phyloP scores from a whole-genome alignment of 2,888 invertebrate species.

The Andrena trimmerana region DNA sequence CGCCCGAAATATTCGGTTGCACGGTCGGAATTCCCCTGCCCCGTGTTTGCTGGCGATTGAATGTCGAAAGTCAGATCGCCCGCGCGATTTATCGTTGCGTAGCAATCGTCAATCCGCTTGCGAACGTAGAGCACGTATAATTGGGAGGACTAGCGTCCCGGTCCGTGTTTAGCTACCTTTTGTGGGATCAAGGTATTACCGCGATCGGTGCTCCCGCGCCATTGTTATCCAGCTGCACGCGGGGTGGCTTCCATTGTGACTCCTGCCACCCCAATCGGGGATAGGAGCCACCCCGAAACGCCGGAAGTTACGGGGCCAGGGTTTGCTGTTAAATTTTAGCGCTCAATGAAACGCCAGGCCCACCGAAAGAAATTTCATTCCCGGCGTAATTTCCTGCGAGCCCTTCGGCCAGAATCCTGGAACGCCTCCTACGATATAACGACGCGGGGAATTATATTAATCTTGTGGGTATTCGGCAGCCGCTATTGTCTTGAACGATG shows the following conservation, averaged over 20 bases:
- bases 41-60: constrained; percentile 23
- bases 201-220: constrained; percentile 59
- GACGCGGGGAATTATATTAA: not conserved
- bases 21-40: constrained; percentile 28
- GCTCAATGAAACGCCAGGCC: constrained; percentile 56
- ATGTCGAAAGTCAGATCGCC: constrained; percentile 55
- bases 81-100: constrained; percentile 49
- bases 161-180: constrained; percentile 77
- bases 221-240: constrained; percentile 68
- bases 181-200: constrained; percentile 81
- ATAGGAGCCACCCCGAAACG: constrained; percentile 43
- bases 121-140: constrained; percentile 69
- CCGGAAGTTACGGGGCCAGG: constrained; percentile 50
- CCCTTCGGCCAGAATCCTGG: constrained; percentile 8
- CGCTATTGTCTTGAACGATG: not conserved
- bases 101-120: constrained; percentile 53
- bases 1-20: constrained; percentile 6
- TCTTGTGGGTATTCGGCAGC: not conserved
- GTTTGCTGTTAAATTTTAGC: constrained; percentile 62
- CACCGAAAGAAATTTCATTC: constrained; percentile 44
- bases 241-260: constrained; percentile 68
- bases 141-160: constrained; percentile 75
- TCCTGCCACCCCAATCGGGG: constrained; percentile 48
- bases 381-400: constrained; percentile 29
- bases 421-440: not conserved